A percentile compares a stretch with the other conserved stretches of the same genome.
phyloP scores from a whole-genome alignment of 2,113 vertebrate genomes.

The Melanerpes formicivorus region DNA sequence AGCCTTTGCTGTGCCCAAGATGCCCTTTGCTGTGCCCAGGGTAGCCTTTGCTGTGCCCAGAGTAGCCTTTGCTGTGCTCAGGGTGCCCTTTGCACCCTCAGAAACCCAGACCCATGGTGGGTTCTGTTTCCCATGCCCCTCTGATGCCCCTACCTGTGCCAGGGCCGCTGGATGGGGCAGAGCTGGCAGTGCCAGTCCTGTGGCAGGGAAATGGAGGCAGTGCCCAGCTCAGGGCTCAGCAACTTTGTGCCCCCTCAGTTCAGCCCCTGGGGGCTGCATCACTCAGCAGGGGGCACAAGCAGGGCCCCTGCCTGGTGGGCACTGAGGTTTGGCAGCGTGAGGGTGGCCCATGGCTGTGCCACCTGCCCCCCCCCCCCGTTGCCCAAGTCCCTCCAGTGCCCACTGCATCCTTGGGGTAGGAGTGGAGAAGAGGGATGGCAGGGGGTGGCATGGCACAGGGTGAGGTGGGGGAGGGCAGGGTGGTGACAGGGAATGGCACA shows the following conservation, averaged over 20 bases:
- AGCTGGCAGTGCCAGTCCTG: neutral
- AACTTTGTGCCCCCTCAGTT: neutral
- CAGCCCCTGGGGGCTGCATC: neutral
- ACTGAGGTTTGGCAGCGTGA: accelerated
- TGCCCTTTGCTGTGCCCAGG: too few relatives aligned
- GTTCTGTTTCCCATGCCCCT: neutral
- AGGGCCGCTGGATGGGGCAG: neutral
- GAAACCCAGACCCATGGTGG: accelerated
- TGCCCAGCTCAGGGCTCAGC: neutral
- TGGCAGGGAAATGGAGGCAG: neutral
- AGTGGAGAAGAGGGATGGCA: neutral
- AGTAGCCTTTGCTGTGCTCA: too few relatives aligned
- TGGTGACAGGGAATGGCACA: neutral
- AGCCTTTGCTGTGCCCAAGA: too few relatives aligned
- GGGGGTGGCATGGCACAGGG: neutral
- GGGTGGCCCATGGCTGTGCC: neutral
- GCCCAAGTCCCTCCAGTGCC: neutral
- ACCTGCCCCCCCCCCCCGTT: accelerated
- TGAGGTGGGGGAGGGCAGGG: neutral
- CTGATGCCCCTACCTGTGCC: accelerated
- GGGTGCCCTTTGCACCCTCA: neutral
- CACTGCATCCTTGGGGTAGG: accelerated
- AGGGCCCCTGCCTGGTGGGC: neutral
- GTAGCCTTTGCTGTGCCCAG: too few relatives aligned
- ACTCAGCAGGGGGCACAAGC: accelerated